Base-by-base conservation (phyloP, 2,113 vertebrate species). In the Gymnorhina tibicen region DNA sequence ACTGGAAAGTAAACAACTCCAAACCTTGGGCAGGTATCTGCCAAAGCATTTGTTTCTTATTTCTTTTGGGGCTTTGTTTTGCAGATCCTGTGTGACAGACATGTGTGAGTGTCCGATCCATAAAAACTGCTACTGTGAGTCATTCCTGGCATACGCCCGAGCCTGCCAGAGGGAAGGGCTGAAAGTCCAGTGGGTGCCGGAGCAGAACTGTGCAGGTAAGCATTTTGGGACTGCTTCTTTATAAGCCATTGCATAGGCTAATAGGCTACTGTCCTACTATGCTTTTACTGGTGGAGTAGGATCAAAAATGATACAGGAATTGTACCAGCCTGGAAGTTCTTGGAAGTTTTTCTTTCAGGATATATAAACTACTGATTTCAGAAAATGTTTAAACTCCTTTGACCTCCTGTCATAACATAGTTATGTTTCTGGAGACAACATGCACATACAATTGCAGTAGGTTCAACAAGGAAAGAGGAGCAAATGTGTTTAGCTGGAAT, bases 81-180 rank as follows among this genome's bases (percentile, higher is more conserved):
- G 24, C 88, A 99, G 99, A 97, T 99, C 99, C 20, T 99, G 99
- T 50, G 98, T 99, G 87, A 99, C 99, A 32, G 99, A 99, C 93
- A 99, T 99, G 99, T 99, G 99, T 6, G 99, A 99, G 91, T 99
- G 99, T 85, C 99, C 99, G 0, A 97, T 99, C 72, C 99, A 99
- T 97, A 99, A 99, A 93, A 99, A 99, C 97, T 99, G 99, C 94
- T 99, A 99, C 98, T 99, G 99, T 1, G 99, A 99, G 97, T 99
- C 99, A 0, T 99, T 99, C 96, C 98, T 99, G 81, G 99, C 99
- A 0, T 99, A 99, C 13, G 97, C 99, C 60, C 98, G 99, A 44
- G 99, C 99, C 80, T 99, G 99, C 82, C 98, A 99, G 97, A 97
- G 99, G 82, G 99, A 99, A 86, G 99, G 99, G 5, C 50, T 98